These are phyloP conservation scores for Morpho deidamia DNA, from an alignment of 2,888 invertebrate species.

Conservation along the genomic window DNA sequence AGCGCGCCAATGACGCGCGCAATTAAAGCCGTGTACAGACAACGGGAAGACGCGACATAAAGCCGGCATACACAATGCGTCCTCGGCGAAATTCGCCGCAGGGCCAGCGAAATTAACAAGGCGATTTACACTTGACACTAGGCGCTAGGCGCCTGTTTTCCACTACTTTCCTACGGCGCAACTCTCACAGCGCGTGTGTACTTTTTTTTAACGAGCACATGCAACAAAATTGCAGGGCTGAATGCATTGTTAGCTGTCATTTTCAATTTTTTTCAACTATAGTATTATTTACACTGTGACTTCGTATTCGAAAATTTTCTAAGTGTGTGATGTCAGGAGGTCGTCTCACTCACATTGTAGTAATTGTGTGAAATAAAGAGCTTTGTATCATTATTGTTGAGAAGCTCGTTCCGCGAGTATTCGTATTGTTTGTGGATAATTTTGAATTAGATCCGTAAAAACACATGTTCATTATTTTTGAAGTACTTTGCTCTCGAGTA, in stretches of 20 bases:
- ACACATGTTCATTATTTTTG: constrained; percentile 33
- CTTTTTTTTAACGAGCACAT: constrained; percentile 7
- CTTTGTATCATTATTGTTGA: constrained; percentile 65
- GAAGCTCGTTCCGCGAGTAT: constrained; percentile 30
- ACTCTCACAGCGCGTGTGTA: constrained; percentile 41
- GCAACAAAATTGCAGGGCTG: constrained; percentile 19
- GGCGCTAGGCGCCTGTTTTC: constrained; percentile 71
- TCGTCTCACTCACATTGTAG: constrained; percentile 52
- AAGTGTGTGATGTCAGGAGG: constrained; percentile 43
- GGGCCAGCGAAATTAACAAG: constrained; percentile 77
- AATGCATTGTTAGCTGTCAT: constrained; percentile 27
- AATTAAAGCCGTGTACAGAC: constrained; percentile 77
- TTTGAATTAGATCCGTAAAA: constrained; percentile 32
- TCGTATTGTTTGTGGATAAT: constrained; percentile 35
- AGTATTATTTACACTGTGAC: constrained; percentile 40
- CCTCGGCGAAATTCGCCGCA: constrained; percentile 78
- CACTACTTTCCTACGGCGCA: constrained; percentile 56
- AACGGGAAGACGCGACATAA: constrained; percentile 76
- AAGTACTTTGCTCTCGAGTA: constrained; percentile 24
- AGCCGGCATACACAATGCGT: constrained; percentile 75
- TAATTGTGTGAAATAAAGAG: constrained; percentile 73
- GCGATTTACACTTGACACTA: constrained; percentile 79
- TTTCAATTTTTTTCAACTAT: constrained; percentile 11
- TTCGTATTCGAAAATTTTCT: constrained; percentile 33
- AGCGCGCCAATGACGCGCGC: constrained; percentile 77